Conservation (phyloP, 2,113 vertebrate species). For the Symphodus melops region DNA sequence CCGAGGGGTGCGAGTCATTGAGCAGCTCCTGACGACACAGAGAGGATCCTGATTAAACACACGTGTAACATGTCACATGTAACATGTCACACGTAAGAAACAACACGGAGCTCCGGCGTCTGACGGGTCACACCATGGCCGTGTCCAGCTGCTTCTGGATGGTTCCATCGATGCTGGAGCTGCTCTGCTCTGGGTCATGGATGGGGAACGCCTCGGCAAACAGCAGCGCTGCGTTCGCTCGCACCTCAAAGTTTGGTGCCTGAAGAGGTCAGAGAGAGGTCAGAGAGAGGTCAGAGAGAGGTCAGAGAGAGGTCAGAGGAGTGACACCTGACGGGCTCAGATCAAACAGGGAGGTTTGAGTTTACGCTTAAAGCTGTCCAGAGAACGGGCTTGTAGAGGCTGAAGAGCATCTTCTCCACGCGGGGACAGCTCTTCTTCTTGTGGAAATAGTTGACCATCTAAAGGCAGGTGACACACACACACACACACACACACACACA, state of each 20-base stretch:
- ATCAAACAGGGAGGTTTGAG: background rate
- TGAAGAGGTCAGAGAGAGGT: constrained; percentile 69
- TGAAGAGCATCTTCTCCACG: constrained; percentile 91
- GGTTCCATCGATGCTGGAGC: constrained; percentile 83
- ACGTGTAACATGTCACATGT: no score
- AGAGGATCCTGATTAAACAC: no score
- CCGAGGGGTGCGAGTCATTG: constrained; percentile 89
- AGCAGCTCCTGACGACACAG: constrained; percentile 86
- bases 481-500: no score
- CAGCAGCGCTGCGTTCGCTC: constrained; percentile 91
- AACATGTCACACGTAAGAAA: no score
- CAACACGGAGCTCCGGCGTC: background rate
- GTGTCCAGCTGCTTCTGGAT: constrained; percentile 95
- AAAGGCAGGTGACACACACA: no score
- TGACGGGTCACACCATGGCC: constrained; percentile 84
- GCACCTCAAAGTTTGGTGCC: constrained; percentile 92
- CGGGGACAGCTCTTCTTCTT: constrained; percentile 86
- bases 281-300: no score
- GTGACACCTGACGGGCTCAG: background rate
- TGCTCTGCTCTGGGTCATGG: constrained; percentile 85
- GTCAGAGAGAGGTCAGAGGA: background rate
- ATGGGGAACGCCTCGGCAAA: constrained; percentile 95
- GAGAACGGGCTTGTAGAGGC: constrained; percentile 92
- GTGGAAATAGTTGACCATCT: constrained; percentile 93
- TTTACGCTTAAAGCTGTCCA: constrained; percentile 90